A percentile compares a stretch with the other conserved stretches of the same genome.
These are phyloP conservation scores for Platysternon megacephalum DNA, from an alignment of 2,113 vertebrate species.

Conservation along the genomic window DNA sequence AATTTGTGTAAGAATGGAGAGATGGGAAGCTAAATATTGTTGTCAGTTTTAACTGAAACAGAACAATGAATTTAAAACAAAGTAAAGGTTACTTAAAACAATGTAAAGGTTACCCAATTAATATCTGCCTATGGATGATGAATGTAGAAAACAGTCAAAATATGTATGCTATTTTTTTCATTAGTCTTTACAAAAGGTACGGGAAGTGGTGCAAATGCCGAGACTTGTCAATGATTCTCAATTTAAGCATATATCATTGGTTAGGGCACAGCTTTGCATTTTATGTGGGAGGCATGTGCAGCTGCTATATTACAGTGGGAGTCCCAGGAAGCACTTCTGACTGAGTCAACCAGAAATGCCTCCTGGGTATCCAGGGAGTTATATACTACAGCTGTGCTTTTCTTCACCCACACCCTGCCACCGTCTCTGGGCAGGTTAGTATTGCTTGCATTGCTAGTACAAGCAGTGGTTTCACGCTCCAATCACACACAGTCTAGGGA, in stretches of 20 bases:
- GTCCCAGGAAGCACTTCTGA: not conserved
- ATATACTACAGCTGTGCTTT: not conserved
- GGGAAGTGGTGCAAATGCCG: not conserved
- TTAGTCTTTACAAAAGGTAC: not conserved
- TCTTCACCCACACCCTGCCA: not conserved
- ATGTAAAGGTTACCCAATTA: not conserved
- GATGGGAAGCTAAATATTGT: not conserved
- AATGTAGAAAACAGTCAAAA: not conserved
- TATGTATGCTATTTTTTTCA: not conserved
- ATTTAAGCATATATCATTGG: not conserved
- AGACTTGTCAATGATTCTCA: not conserved
- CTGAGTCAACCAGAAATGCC: not conserved
- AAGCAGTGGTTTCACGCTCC: not conserved
- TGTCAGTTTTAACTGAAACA: not conserved
- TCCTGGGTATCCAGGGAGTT: not conserved
- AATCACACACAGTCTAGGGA: not conserved
- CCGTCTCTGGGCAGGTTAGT: not conserved
- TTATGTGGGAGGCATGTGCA: not conserved
- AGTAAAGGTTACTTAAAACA: not conserved
- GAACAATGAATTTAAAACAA: not conserved
- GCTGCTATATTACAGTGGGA: not conserved
- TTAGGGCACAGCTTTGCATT: not conserved
- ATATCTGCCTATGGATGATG: not conserved
- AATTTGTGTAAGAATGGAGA: not conserved
- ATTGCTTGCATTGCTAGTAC: not conserved